Conservation (phyloP, 2,797 vertebrate species). For the Molossus molossus region DNA sequence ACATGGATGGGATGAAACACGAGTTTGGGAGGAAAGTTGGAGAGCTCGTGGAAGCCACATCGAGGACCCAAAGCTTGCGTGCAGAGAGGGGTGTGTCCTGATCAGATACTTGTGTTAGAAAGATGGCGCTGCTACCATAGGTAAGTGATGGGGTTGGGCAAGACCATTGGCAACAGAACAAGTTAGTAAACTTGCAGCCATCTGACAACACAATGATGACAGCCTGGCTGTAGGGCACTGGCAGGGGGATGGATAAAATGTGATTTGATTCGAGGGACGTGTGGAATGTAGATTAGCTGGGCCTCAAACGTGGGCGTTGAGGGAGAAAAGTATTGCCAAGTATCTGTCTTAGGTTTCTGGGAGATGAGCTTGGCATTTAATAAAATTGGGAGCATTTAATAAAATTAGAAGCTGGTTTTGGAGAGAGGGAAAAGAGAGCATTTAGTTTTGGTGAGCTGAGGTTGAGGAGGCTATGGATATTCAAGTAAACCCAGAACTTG, state of each 20-base stretch:
- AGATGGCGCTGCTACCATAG: background rate
- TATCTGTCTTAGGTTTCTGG: background rate
- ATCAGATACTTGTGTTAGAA: accelerated
- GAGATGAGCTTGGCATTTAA: background rate
- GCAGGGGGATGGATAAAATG: background rate
- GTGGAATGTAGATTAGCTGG: background rate
- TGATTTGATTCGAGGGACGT: background rate
- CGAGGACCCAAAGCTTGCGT: background rate
- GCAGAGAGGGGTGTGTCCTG: background rate
- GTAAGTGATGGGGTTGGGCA: background rate
- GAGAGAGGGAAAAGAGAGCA: background rate
- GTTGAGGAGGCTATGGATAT: background rate
- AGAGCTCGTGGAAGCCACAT: background rate
- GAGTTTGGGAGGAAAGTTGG: background rate
- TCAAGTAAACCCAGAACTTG: background rate
- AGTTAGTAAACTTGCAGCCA: background rate
- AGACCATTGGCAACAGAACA: background rate
- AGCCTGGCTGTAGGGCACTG: background rate
- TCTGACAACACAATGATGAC: background rate
- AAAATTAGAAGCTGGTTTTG: background rate
- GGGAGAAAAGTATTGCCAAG: background rate
- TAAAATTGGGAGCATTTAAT: background rate
- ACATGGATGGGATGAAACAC: background rate
- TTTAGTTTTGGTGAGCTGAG: background rate
- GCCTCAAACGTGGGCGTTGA: background rate